phyloP scores from a whole-genome alignment of 2,888 invertebrate genomes.

The Ypsolopha scabrella region DNA sequence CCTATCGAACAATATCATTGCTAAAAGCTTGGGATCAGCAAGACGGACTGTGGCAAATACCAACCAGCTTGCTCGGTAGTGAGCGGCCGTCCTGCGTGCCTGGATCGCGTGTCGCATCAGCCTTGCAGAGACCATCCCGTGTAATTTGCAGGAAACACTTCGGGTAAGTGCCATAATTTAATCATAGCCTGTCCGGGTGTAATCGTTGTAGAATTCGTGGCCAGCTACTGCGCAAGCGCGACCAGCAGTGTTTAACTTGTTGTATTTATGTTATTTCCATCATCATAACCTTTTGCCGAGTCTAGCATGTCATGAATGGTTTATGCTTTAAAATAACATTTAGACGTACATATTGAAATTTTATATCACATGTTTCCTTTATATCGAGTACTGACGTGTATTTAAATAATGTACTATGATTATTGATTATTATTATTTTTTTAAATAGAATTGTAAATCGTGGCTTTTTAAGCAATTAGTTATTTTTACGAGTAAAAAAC shows the following conservation, averaged over 20 bases:
- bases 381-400: too few relatives aligned
- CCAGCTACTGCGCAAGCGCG: conserved; percentile 46
- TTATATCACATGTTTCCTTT: too few relatives aligned
- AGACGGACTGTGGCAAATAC: too few relatives aligned
- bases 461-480: too few relatives aligned
- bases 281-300: background rate
- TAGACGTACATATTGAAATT: too few relatives aligned
- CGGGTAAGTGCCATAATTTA: conserved; percentile 65
- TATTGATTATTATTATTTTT: too few relatives aligned
- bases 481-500: too few relatives aligned
- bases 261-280: conserved; percentile 1
- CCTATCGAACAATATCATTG: background rate
- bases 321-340: too few relatives aligned
- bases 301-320: background rate
- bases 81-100: conserved; percentile 36
- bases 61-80: too few relatives aligned
- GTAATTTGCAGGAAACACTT: conserved; percentile 69
- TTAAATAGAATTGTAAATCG: too few relatives aligned
- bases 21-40: too few relatives aligned
- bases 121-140: conserved; percentile 64
- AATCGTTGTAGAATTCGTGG: conserved; percentile 62
- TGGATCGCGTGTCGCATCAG: conserved; percentile 57
- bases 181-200: conserved; percentile 60
- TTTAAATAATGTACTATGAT: too few relatives aligned
- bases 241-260: conserved; percentile 20